Evolutionary conservation across 1,140 invertebrate species (phyloP).

Genomic region (Dryas iulia): DNA sequence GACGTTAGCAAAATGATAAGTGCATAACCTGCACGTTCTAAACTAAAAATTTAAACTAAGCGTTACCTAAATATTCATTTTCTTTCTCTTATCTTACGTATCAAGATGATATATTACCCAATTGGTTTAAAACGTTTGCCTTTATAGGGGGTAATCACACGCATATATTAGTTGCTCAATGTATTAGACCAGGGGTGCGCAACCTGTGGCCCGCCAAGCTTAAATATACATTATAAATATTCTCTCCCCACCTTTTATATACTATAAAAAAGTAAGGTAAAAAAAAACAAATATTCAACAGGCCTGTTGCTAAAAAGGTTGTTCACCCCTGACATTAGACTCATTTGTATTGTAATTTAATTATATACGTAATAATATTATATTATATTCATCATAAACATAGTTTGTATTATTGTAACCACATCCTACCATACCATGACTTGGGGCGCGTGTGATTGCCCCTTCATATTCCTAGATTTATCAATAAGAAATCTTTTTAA

Average conservation of each 20-base stretch:
- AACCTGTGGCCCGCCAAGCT: not conserved
- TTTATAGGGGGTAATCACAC: conserved; percentile 39
- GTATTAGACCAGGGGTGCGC: conserved; percentile 8
- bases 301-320: no score
- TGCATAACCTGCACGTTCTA: no score
- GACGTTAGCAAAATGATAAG: no score
- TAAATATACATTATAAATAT: no score
- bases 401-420: conserved; percentile 43
- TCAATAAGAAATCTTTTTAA: not conserved
- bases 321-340: no score
- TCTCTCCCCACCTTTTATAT: no score
- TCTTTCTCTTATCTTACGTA: no score
- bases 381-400: conserved; percentile 40
- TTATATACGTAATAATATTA: conserved; percentile 41
- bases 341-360: conserved; percentile 25
- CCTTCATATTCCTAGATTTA: not conserved
- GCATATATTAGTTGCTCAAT: conserved; percentile 24
- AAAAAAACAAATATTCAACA: no score
- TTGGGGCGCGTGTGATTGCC: conserved; percentile 41
- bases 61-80: no score
- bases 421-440: conserved; percentile 33
- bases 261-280: no score
- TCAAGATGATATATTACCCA: conserved; percentile 1
- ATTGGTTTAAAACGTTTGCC: not conserved
- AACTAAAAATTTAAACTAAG: no score